phyloP scores from a whole-genome alignment of 2,888 invertebrate species.

The Melipona bicolor region DNA sequence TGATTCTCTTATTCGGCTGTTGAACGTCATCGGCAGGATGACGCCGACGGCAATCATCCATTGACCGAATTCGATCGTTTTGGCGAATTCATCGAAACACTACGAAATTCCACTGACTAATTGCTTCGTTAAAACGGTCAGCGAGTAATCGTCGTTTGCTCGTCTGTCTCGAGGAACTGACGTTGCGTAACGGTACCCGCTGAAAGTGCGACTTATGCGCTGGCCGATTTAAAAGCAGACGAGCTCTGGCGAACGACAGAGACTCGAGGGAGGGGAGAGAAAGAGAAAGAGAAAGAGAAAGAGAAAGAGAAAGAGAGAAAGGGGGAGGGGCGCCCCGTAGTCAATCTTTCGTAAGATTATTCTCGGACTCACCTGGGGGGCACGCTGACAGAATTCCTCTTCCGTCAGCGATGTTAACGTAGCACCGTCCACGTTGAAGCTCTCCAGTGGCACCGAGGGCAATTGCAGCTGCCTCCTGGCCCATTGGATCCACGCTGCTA shows the following conservation, averaged over 20 bases:
- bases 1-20: background rate
- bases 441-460: conserved; percentile 89
- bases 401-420: conserved; percentile 91
- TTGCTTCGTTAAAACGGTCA: conserved; percentile 57
- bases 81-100: conserved; percentile 45
- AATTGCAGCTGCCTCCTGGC: conserved; percentile 92
- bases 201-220: conserved; percentile 41
- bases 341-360: conserved; percentile 8
- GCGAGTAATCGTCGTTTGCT: conserved; percentile 46
- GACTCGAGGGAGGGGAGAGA: no score
- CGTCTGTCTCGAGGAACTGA: conserved; percentile 6
- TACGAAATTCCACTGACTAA: conserved; percentile 56
- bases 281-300: no score
- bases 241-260: background rate
- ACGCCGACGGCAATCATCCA: conserved; percentile 12
- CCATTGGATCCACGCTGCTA: conserved; percentile 95
- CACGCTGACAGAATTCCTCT: conserved; percentile 93
- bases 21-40: background rate
- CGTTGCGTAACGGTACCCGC: conserved; percentile 63
- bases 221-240: conserved; percentile 33
- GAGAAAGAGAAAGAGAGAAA: no score
- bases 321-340: background rate
- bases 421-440: conserved; percentile 92
- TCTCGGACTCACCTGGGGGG: conserved; percentile 89
- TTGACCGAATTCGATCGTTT: conserved; percentile 8